A percentile compares a stretch with the other conserved stretches of the same genome.
Conservation (phyloP, 2,113 vertebrate species). For the Gymnogyps californianus region DNA sequence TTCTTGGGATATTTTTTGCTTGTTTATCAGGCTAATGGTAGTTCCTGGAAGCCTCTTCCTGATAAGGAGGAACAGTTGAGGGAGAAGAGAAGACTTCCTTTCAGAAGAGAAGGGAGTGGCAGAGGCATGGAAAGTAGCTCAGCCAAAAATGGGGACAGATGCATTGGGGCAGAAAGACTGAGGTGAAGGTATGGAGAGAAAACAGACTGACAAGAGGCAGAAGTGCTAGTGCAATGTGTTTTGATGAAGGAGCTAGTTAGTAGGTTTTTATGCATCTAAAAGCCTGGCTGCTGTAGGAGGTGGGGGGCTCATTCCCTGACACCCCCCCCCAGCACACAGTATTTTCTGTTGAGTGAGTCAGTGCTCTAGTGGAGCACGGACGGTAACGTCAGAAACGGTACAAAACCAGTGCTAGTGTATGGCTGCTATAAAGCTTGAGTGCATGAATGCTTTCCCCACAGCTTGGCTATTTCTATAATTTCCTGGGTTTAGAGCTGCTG, state of each 20-base stretch:
- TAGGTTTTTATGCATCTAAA: not conserved
- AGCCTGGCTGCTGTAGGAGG: not conserved
- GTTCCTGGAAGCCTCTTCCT: not conserved
- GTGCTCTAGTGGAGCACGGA: not conserved
- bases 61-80: not conserved
- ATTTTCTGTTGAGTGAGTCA: not conserved
- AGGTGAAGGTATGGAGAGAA: not conserved
- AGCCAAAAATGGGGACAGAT: not conserved
- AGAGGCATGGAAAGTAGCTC: rapidly evolving
- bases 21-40: not conserved
- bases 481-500: not conserved
- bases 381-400: rapidly evolving
- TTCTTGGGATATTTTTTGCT: not conserved
- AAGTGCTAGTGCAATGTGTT: not conserved
- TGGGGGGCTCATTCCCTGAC: not conserved
- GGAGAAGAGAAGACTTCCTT: too few species aligned
- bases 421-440: not conserved
- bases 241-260: not conserved
- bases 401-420: rapidly evolving
- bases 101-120: not conserved
- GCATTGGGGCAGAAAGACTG: not conserved
- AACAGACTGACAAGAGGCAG: rapidly evolving
- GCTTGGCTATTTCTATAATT: not conserved
- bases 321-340: not conserved
- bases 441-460: rapidly evolving